These are phyloP conservation scores for Mesocentrotus franciscanus DNA, from an alignment of 53 echinoderm and acorn worm species.

Conservation along the genomic window DNA sequence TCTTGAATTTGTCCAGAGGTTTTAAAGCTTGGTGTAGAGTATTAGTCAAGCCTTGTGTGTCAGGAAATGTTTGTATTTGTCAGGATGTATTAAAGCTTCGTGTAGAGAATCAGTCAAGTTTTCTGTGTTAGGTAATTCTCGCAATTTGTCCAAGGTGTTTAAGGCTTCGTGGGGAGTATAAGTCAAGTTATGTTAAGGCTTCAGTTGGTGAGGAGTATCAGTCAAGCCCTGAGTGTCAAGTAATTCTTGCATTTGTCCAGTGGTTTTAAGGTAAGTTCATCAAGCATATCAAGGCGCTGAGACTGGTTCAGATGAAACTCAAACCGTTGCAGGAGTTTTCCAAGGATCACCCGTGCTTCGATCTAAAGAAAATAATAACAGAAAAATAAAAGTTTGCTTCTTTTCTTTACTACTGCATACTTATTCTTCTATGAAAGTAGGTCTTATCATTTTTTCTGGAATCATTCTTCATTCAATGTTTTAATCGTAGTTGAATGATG, in stretches of 20 bases:
- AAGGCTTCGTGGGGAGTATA: too few species aligned
- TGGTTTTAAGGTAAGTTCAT: constrained; percentile 72
- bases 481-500: too few species aligned
- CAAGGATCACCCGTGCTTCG: constrained; percentile 72
- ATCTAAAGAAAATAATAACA: constrained; percentile 51
- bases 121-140: too few species aligned
- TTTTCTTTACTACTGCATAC: background rate
- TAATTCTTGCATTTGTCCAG: constrained; percentile 69
- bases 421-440: too few species aligned
- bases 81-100: too few species aligned
- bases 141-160: too few species aligned
- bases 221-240: constrained; percentile 54
- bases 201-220: background rate
- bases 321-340: constrained; percentile 71
- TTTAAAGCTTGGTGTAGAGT: background rate
- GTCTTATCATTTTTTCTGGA: too few species aligned
- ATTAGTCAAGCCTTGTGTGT: too few species aligned
- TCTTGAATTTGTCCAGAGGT: constrained; percentile 63
- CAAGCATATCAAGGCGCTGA: constrained; percentile 64
- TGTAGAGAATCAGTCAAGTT: too few species aligned
- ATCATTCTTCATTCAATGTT: too few species aligned
- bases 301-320: constrained; percentile 67
- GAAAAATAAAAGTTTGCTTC: background rate
- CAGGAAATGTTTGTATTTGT: too few species aligned
- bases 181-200: background rate